Evolutionary conservation across 2,113 vertebrate genomes (phyloP).

Genomic region (cat (Felis catus)): F.catus_Fca126_mat1.0 CM031418.1:117784001-117784500

Average conservation of each 20-base stretch:
- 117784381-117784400: no score
- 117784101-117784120: not conserved
- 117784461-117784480: not conserved
- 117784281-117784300: not conserved
- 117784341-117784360: not conserved
- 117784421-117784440: not conserved
- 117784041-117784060: not conserved
- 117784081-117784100: not conserved
- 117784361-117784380: not conserved
- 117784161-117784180: not conserved
- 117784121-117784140: not conserved
- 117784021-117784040: not conserved
- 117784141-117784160: not conserved
- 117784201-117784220: not conserved
- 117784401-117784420: not conserved
- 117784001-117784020: not conserved
- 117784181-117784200: not conserved
- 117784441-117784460: not conserved
- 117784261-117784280: not conserved
- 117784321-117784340: no score
- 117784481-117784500: not conserved
- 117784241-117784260: not conserved
- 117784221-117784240: not conserved
- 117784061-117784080: not conserved
- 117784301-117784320: not conserved